Percentiles rank a stretch among this genome's conserved stretches.
Evolutionary conservation across 2,797 vertebrate genomes (phyloP).

Genomic region (Poecilia gillii): DNA sequence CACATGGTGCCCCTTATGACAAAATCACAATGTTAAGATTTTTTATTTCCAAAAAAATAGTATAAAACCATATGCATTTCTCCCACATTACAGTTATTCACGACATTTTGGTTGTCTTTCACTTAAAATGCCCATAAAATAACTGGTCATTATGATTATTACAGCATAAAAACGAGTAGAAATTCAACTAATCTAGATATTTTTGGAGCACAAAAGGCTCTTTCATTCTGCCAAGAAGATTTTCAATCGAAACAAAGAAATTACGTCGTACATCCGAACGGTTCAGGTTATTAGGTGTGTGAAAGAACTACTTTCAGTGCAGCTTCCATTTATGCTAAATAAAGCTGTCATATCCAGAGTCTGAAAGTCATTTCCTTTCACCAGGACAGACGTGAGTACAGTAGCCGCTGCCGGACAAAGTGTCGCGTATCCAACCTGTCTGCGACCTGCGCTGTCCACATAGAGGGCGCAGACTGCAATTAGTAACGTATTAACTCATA

Average conservation of each 20-base stretch:
- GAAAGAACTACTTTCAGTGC: constrained; percentile 18
- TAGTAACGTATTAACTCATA: constrained; percentile 60
- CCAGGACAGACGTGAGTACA: constrained; percentile 13
- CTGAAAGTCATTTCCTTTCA: constrained; percentile 24
- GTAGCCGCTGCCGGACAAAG: constrained; percentile 19
- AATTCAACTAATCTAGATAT: background rate
- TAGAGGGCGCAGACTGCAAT: constrained; percentile 52
- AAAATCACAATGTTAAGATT: background rate
- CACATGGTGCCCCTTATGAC: background rate
- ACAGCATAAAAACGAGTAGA: background rate
- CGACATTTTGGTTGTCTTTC: background rate
- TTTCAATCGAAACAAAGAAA: constrained; percentile 20
- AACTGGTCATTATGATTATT: background rate
- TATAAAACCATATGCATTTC: background rate
- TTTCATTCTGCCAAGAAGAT: constrained; percentile 30
- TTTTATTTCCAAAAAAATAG: background rate
- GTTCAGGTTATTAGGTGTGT: constrained; percentile 33
- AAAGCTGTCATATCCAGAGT: constrained; percentile 15
- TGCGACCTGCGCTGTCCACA: constrained; percentile 30
- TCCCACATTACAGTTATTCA: background rate
- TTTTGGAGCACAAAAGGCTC: background rate
- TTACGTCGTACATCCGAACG: constrained; percentile 24
- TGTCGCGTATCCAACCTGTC: constrained; percentile 25
- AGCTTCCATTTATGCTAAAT: constrained; percentile 14
- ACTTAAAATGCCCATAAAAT: background rate